Evolutionary conservation across 2,113 vertebrate genomes (phyloP), one percentile per base, ranked within the genome.

Genomic region (Bettongia penicillata): DNA sequence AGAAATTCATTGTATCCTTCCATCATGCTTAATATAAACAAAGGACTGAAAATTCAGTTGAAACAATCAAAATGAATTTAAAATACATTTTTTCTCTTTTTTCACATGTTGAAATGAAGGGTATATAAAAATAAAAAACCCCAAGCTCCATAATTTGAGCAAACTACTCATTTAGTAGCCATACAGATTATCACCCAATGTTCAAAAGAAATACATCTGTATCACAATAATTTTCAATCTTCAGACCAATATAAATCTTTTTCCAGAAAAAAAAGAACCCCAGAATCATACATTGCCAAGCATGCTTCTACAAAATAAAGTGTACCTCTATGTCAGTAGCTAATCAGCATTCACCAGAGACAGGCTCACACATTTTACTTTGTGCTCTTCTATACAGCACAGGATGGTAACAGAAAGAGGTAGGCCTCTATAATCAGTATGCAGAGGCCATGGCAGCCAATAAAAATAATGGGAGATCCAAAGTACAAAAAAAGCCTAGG

Each of bases 401-500:
- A 43, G 90, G 53, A 92, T 43, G 31, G 50, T n/a, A 92, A 19
- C 57, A 93, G 53, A 51, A 92, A 84, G 57, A 47, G 51, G 4
- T 26, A 57, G 47, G 12, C 61, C 90, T 90, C 37, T 94, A 61
- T 96, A 61, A 92, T 97, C 92, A 95, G 51, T 51, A 96, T 53
- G 94, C 92, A 97, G 91, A 93, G 94, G 96, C n/a, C 91, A 92
- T 68, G 25, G 53, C 94, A 91, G 92, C 91, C 90, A 97, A 96
- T 89, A 97, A 92, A 95, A 94, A 90, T 93, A 96, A 95, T 47
- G 90, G 90, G 92, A 92, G 90, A 94, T 22, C 90, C 50, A 53
- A 50, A 95, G 92, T 68, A 97, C 91, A 95, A 96, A 94, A 96
- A 96, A 95, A 96, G 95, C 94, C 97, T 51, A 89, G 93, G 94